Conservation (phyloP, 2,113 vertebrate genomes). For the Hipposideros armiger region DNA sequence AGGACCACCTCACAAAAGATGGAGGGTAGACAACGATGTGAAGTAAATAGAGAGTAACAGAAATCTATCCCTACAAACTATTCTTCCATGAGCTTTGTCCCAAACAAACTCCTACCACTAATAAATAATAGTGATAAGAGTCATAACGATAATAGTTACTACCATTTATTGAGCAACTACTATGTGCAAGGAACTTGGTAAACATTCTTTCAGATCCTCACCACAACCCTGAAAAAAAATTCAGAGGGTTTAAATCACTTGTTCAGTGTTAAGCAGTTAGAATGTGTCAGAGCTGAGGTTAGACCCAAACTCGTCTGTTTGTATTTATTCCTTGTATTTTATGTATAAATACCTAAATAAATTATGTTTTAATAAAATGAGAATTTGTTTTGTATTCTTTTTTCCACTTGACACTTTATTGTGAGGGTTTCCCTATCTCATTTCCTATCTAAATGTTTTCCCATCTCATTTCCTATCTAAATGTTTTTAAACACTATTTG, state of each 20-base stretch:
- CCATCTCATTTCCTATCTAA: background rate
- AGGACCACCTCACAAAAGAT: background rate
- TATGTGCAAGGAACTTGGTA: background rate
- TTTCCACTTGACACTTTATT: background rate
- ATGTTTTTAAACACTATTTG: conserved; percentile 37
- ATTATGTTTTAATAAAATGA: background rate
- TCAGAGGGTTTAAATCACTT: background rate
- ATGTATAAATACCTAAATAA: background rate
- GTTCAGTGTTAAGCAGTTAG: background rate
- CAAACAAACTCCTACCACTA: background rate
- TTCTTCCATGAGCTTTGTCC: background rate
- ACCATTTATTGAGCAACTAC: conserved; percentile 26
- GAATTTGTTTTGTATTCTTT: background rate
- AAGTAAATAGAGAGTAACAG: background rate
- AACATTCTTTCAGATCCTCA: conserved; percentile 38
- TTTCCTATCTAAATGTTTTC: background rate
- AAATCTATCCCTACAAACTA: background rate
- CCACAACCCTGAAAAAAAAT: background rate
- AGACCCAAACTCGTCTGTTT: background rate
- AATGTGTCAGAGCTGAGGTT: background rate
- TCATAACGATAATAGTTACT: background rate
- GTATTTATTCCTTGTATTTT: background rate
- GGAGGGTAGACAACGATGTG: background rate
- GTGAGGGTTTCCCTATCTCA: background rate
- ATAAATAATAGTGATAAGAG: background rate